These are phyloP conservation scores for Lomographa bimaculata DNA, from an alignment of 2,888 invertebrate species.

Conservation along the genomic window DNA sequence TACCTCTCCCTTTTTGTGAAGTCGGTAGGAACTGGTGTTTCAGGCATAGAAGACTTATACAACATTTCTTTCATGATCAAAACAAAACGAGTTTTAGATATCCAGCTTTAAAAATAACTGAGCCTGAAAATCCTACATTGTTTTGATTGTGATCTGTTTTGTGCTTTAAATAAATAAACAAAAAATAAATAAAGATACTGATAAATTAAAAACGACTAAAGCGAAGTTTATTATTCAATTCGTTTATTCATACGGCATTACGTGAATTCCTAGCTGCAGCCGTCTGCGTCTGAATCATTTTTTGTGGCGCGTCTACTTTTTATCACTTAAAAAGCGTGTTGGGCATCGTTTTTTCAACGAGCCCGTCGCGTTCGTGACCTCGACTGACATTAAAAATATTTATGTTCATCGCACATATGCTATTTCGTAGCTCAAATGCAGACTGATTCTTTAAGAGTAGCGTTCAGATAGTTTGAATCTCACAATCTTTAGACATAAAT, in stretches of 20 bases:
- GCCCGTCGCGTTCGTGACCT: constrained; percentile 70
- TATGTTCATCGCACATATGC: constrained; percentile 63
- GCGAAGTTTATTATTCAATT: constrained; percentile 9
- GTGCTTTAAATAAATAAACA: constrained; percentile 4
- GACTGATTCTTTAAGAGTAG: neutral
- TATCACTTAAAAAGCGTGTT: constrained; percentile 60
- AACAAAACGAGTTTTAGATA: too few species aligned
- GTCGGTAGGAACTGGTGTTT: too few species aligned
- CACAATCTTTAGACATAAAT: too few species aligned
- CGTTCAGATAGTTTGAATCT: neutral
- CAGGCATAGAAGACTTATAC: too few species aligned
- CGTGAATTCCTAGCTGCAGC: constrained; percentile 23
- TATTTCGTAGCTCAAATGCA: constrained; percentile 25
- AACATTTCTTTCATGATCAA: too few species aligned
- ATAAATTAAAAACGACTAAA: neutral
- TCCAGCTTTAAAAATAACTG: too few species aligned
- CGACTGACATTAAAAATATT: constrained; percentile 70
- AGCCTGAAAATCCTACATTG: too few species aligned
- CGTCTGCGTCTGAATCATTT: constrained; percentile 59
- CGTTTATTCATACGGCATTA: constrained; percentile 2
- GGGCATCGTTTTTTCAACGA: constrained; percentile 63
- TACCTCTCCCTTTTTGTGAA: too few species aligned
- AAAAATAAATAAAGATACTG: neutral
- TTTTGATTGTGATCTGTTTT: too few species aligned
- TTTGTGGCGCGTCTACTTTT: constrained; percentile 70